These are phyloP conservation scores for Cordilura impudica DNA, from an alignment of 2,888 invertebrate genomes.

Conservation along the genomic window DNA sequence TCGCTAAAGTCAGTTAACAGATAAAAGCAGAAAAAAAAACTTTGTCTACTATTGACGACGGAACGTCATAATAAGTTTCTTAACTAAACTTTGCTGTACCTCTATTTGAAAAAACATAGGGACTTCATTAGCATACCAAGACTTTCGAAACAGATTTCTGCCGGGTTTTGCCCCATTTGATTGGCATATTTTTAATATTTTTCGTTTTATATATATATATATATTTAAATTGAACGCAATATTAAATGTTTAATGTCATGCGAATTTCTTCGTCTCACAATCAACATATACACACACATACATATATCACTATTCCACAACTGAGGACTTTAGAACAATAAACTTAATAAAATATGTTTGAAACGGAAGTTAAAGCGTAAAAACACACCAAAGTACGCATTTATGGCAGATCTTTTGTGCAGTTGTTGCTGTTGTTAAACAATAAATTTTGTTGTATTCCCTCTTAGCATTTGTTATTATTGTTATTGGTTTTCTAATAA, in stretches of 20 bases:
- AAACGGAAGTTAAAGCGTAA: slow-evolving; percentile 32
- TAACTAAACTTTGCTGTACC: too few relatives aligned
- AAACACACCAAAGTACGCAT: slow-evolving; percentile 29
- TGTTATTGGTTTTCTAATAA: neutral
- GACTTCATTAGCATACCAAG: too few relatives aligned
- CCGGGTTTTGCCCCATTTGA: too few relatives aligned
- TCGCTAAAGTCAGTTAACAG: too few relatives aligned
- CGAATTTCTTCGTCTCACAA: neutral
- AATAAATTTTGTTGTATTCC: too few relatives aligned
- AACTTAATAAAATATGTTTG: slow-evolving; percentile 28
- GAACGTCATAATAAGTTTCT: too few relatives aligned
- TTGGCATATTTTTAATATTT: too few relatives aligned
- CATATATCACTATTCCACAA: neutral
- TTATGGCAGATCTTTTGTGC: neutral
- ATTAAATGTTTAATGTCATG: neutral
- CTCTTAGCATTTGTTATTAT: neutral
- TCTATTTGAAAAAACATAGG: too few relatives aligned
- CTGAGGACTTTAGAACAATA: neutral
- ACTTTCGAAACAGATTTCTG: too few relatives aligned
- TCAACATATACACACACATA: neutral
- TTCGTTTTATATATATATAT: too few relatives aligned
- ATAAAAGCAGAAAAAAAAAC: too few relatives aligned
- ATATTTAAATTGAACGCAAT: neutral
- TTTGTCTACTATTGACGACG: too few relatives aligned
- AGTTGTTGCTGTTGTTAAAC: slow-evolving; percentile 42